Conservation (phyloP, 2,888 invertebrate genomes). For the Galerucella pusilla region DNA sequence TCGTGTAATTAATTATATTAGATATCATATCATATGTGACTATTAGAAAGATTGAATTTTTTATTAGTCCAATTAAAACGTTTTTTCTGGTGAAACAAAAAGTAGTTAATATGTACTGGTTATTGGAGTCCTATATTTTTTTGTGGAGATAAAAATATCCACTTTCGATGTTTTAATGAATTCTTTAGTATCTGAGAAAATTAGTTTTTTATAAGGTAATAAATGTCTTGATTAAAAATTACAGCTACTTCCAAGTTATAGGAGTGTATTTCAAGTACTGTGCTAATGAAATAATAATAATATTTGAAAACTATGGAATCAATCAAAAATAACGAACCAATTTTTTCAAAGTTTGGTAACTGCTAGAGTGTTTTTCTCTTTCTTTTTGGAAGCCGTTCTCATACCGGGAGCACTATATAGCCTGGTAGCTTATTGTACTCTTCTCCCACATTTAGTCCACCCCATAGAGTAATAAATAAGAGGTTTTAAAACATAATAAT, state of each 20-base stretch:
- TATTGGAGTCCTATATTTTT: slow-evolving; percentile 13
- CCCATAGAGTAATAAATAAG: no score
- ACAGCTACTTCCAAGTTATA: background rate
- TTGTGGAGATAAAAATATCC: slow-evolving; percentile 15
- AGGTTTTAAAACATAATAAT: no score
- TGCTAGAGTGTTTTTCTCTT: no score
- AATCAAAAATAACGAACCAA: no score
- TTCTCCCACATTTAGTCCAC: no score
- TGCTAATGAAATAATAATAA: no score
- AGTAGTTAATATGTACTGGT: slow-evolving; percentile 21
- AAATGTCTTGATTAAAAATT: slow-evolving; percentile 23
- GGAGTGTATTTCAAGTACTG: no score
- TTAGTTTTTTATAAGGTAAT: slow-evolving; percentile 18
- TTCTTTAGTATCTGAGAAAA: slow-evolving; percentile 20
- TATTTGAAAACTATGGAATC: background rate
- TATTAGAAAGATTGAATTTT: slow-evolving; percentile 35
- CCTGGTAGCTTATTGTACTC: no score
- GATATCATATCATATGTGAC: slow-evolving; percentile 40
- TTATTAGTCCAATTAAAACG: slow-evolving; percentile 31
- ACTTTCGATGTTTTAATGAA: slow-evolving; percentile 22
- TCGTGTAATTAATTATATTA: slow-evolving; percentile 49
- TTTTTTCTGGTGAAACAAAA: slow-evolving; percentile 22
- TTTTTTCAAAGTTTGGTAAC: no score
- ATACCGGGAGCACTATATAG: no score
- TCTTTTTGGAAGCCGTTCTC: no score